Percentiles rank a stretch among this genome's conserved stretches.
Evolutionary conservation across 37 sponge, comb jelly and placozoan genomes (phyloP).

Genomic region (Oscarella lobularis): DNA sequence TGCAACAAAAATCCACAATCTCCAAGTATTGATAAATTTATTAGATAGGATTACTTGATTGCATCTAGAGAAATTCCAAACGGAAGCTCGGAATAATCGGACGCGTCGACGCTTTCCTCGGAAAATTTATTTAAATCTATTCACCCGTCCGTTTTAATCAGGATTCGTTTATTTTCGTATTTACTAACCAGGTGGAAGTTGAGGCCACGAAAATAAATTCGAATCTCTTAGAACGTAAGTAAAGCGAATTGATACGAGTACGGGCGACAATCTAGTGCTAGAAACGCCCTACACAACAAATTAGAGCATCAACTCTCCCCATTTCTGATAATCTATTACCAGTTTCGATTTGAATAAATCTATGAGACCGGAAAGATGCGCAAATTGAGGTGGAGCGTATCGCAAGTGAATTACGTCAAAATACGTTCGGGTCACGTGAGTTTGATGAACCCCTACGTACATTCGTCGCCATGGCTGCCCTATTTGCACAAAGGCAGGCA

Average conservation of each 20-base stretch:
- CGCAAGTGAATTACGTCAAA: slow-evolving; percentile 65
- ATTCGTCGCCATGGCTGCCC: slow-evolving; percentile 68
- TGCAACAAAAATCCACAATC: slow-evolving; percentile 4
- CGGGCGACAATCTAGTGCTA: slow-evolving; percentile 9
- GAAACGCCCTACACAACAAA: slow-evolving; percentile 2
- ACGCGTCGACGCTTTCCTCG: no score
- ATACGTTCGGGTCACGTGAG: neutral
- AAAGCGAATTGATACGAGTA: slow-evolving; percentile 41
- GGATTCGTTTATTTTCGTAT: neutral
- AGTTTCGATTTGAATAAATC: slow-evolving; percentile 79
- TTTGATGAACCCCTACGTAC: slow-evolving; percentile 47
- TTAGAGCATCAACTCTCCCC: neutral
- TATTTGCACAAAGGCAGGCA: slow-evolving; percentile 71
- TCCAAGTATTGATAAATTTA: no score
- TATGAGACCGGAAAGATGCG: slow-evolving; percentile 73
- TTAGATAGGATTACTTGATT: slow-evolving; percentile 45
- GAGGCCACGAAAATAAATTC: slow-evolving; percentile 50
- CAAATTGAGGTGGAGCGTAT: slow-evolving; percentile 56
- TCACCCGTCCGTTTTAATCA: neutral
- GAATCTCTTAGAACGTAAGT: slow-evolving; percentile 56
- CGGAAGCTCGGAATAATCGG: no score
- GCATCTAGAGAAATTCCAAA: slow-evolving; percentile 54
- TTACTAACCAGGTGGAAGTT: neutral
- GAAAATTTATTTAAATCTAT: no score
- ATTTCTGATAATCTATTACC: neutral